Conservation (phyloP, 2,797 vertebrate species). For the Gambusia yucatana region DNA sequence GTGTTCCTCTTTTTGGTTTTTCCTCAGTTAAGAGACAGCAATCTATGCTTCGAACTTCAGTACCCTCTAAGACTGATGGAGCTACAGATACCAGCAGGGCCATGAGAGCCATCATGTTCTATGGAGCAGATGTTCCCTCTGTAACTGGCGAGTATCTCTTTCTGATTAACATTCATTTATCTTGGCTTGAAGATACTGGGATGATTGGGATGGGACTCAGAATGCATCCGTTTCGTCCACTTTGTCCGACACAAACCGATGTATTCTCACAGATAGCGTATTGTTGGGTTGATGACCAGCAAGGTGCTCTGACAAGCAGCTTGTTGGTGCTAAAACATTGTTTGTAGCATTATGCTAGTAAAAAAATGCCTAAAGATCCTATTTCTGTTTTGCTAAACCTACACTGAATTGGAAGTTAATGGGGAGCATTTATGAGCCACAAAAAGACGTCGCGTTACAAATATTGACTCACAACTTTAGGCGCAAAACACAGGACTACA, state of each 20-base stretch:
- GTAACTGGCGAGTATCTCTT: slow-evolving; percentile 34
- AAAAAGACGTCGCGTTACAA: neutral
- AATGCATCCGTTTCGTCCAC: neutral
- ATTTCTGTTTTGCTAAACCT: neutral
- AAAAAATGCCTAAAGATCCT: neutral
- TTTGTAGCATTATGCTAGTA: neutral
- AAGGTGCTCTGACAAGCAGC: neutral
- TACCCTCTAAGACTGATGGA: neutral
- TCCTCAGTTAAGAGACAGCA: neutral
- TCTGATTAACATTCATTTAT: slow-evolving; percentile 31
- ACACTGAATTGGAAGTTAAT: neutral
- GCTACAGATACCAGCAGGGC: neutral
- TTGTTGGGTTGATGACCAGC: neutral
- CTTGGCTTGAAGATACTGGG: slow-evolving; percentile 12
- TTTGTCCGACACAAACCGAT: neutral
- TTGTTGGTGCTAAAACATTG: neutral
- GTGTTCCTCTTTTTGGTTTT: neutral
- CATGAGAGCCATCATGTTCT: neutral
- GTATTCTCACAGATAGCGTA: neutral
- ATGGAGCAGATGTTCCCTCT: slow-evolving; percentile 6
- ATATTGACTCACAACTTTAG: neutral
- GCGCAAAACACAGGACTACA: neutral
- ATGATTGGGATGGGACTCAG: neutral
- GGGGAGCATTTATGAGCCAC: neutral
- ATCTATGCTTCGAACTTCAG: neutral